Percentiles rank a stretch among this genome's conserved stretches.
Conservation (phyloP, 2,113 vertebrate genomes). For the Danionella cerebrum region DNA sequence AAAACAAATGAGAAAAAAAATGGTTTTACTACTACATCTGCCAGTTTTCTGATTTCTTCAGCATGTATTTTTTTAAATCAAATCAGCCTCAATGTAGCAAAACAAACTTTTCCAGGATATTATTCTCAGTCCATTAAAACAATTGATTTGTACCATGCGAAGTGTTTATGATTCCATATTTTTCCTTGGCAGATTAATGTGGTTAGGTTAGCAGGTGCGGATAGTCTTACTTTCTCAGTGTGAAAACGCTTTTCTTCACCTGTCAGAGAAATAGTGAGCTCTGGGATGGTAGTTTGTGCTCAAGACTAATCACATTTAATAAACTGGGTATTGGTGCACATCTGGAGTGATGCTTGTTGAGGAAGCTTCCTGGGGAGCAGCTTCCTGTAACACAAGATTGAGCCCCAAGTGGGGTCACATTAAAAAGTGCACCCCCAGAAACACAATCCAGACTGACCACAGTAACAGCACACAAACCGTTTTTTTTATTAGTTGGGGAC, state of each 20-base stretch:
- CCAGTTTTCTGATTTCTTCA: not conserved
- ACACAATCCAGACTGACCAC: slow-evolving; percentile 49
- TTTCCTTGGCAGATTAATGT: not conserved
- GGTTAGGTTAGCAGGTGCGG: slow-evolving; percentile 43
- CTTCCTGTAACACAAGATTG: slow-evolving; percentile 50
- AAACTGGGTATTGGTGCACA: slow-evolving; percentile 39
- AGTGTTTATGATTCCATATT: not conserved
- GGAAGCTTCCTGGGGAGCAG: slow-evolving; percentile 43
- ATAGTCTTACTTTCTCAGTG: slow-evolving; percentile 35
- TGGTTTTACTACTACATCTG: not conserved
- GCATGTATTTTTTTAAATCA: not conserved
- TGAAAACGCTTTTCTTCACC: slow-evolving; percentile 46
- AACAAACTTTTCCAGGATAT: slow-evolving; percentile 28
- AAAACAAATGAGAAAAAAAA: slow-evolving; percentile 2
- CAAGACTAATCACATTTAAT: slow-evolving; percentile 52
- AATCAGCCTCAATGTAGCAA: too few relatives aligned
- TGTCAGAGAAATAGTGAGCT: slow-evolving; percentile 46
- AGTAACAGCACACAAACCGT: slow-evolving; percentile 15
- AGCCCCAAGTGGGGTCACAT: slow-evolving; percentile 39
- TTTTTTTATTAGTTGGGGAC: slow-evolving; percentile 15
- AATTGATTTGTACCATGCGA: not conserved
- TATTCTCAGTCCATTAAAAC: slow-evolving; percentile 3
- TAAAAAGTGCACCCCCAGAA: slow-evolving; percentile 39
- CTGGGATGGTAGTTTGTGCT: slow-evolving; percentile 23
- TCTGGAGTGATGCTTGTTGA: slow-evolving; percentile 35